A percentile compares a stretch with the other conserved stretches of the same genome.
These are phyloP conservation scores for Drosophila bifasciata DNA, from an alignment of 1,140 invertebrate species.

Conservation along the genomic window DNA sequence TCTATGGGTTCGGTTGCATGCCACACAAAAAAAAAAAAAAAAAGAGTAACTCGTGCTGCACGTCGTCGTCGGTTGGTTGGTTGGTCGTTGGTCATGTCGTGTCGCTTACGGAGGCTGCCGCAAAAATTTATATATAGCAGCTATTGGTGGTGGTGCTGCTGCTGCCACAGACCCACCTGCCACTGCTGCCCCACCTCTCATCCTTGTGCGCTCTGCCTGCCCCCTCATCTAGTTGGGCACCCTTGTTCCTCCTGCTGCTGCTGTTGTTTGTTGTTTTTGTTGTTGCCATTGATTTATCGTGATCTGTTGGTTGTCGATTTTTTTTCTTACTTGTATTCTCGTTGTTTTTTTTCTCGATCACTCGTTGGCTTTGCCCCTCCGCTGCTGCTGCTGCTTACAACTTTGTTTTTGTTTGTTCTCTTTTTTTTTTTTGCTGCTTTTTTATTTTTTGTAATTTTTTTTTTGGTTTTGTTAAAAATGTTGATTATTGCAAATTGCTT, in stretches of 20 bases:
- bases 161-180: too few species aligned
- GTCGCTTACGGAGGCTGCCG: slow-evolving; percentile 61
- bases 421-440: slow-evolving; percentile 26
- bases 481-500: slow-evolving; percentile 83
- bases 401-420: slow-evolving; percentile 47
- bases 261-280: slow-evolving; percentile 32
- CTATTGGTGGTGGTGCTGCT: slow-evolving; percentile 29
- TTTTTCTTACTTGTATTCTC: slow-evolving; percentile 47
- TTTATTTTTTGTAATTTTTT: slow-evolving; percentile 33
- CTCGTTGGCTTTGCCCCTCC: slow-evolving; percentile 26
- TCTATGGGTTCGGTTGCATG: slow-evolving; percentile 46
- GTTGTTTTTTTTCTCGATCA: slow-evolving; percentile 39
- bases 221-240: neutral
- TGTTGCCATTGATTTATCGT: slow-evolving; percentile 80
- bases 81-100: slow-evolving; percentile 78
- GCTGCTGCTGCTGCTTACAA: slow-evolving; percentile 57
- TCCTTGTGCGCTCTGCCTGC: neutral
- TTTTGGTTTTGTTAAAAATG: slow-evolving; percentile 70
- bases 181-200: neutral
- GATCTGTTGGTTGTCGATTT: slow-evolving; percentile 77
- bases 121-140: slow-evolving; percentile 65
- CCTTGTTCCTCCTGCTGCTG: neutral
- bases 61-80: slow-evolving; percentile 68
- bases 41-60: slow-evolving; percentile 73
- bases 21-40: slow-evolving; percentile 3